These are phyloP conservation scores for Cydia amplana DNA, from an alignment of 1,140 invertebrate genomes.

Conservation along the genomic window DNA sequence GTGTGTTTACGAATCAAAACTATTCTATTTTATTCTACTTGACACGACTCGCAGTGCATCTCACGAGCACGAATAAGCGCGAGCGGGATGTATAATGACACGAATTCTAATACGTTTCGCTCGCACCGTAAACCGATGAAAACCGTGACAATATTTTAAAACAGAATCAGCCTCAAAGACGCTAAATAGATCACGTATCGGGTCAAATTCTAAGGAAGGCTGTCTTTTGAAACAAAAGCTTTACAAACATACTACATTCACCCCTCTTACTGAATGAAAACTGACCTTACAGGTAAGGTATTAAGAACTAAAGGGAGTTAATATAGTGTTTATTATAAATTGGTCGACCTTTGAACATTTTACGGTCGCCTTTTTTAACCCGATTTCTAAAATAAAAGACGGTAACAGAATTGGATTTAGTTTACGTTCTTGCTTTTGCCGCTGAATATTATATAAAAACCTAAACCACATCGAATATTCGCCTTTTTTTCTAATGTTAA, in stretches of 20 bases:
- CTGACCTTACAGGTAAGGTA: neutral
- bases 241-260: constrained; percentile 6
- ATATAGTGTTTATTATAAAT: neutral
- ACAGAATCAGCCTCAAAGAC: too few species aligned
- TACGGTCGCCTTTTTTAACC: constrained; percentile 19
- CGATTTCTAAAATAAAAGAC: constrained; percentile 19
- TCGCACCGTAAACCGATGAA: too few species aligned
- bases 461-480: too few species aligned
- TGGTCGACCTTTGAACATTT: constrained; percentile 23
- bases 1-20: too few species aligned
- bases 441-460: too few species aligned
- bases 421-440: neutral
- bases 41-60: too few species aligned
- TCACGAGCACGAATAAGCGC: too few species aligned
- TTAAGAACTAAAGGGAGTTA: neutral
- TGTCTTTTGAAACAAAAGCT: constrained; percentile 18
- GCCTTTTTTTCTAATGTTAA: too few species aligned
- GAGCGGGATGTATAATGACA: too few species aligned
- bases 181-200: constrained; percentile 16
- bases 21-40: too few species aligned
- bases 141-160: too few species aligned
- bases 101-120: too few species aligned
- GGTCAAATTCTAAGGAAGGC: constrained; percentile 16
- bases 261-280: neutral
- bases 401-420: constrained; percentile 25